Conservation (phyloP, 30 jellyfish, hydroid and myxozoan species). For the Hydractinia echinata region DNA sequence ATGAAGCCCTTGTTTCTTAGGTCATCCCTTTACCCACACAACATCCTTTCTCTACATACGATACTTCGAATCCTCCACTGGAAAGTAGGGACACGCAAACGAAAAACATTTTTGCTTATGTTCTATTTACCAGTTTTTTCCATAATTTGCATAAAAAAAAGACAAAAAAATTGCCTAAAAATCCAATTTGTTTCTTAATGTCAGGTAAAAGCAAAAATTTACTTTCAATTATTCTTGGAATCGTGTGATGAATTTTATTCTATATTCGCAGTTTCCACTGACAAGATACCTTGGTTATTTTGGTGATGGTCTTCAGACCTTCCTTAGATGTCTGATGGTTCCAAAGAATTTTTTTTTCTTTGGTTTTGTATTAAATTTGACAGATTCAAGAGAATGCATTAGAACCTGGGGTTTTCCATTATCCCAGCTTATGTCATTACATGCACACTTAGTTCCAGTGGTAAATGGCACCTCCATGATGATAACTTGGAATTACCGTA, state of each 20-base stretch:
- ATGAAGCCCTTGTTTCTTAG: too few species aligned
- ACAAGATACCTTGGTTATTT: not conserved
- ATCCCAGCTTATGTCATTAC: constrained; percentile 91
- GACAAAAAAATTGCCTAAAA: too few species aligned
- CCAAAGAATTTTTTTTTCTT: not conserved
- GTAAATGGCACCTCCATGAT: not conserved
- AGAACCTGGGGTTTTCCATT: constrained; percentile 21
- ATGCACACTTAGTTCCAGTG: constrained; percentile 57
- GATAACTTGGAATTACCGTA: constrained; percentile 27
- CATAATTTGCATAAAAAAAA: not conserved
- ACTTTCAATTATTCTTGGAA: not conserved
- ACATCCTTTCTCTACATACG: too few species aligned
- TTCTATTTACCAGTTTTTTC: not conserved
- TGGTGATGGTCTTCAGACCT: constrained; percentile 35
- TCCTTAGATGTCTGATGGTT: constrained; percentile 50
- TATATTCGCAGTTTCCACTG: constrained; percentile 43
- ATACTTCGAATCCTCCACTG: too few species aligned
- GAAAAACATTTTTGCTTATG: too few species aligned
- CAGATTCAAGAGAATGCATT: too few species aligned
- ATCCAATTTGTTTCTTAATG: too few species aligned
- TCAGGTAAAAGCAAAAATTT: constrained; percentile 12
- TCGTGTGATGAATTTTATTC: constrained; percentile 42
- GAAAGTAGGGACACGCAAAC: too few species aligned
- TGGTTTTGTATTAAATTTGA: not conserved
- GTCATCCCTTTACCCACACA: too few species aligned